Conservation (phyloP, 2,888 invertebrate species). For the Gnatocerus cornutus region DNA sequence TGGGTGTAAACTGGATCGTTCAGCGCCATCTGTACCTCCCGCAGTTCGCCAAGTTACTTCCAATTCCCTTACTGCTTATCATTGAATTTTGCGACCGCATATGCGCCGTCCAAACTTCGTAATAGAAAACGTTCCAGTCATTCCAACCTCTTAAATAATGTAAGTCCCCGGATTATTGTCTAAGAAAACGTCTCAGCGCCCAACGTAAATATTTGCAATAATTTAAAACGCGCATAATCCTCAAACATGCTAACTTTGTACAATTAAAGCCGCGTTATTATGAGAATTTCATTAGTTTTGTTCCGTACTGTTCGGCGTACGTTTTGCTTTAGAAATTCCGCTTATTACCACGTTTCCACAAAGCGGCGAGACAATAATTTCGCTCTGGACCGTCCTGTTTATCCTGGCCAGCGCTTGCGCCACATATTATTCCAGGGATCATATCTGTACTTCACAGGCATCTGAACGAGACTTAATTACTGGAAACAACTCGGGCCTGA, state of each 20-base stretch:
- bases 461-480: conserved; percentile 52
- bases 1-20: conserved; percentile 60
- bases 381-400: conserved; percentile 38
- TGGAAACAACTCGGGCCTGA: conserved; percentile 50
- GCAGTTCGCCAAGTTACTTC: conserved; percentile 49
- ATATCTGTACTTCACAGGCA: conserved; percentile 38
- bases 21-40: conserved; percentile 57
- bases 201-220: conserved; percentile 40
- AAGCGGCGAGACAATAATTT: conserved; percentile 41
- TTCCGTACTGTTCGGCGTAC: conserved; percentile 22
- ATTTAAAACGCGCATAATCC: conserved; percentile 42
- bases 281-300: conserved; percentile 48
- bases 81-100: conserved; percentile 45
- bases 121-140: conserved; percentile 9
- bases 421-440: conserved; percentile 22
- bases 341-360: conserved; percentile 30
- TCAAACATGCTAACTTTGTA: conserved; percentile 38
- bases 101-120: conserved; percentile 13
- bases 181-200: conserved; percentile 11
- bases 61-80: conserved; percentile 54
- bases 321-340: conserved; percentile 41
- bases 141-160: conserved; percentile 5
- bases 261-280: conserved; percentile 41
- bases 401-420: conserved; percentile 23
- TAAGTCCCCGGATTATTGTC: conserved; percentile 12